Conservation (phyloP, 2,797 vertebrate genomes). For the Chanos chanos region DNA sequence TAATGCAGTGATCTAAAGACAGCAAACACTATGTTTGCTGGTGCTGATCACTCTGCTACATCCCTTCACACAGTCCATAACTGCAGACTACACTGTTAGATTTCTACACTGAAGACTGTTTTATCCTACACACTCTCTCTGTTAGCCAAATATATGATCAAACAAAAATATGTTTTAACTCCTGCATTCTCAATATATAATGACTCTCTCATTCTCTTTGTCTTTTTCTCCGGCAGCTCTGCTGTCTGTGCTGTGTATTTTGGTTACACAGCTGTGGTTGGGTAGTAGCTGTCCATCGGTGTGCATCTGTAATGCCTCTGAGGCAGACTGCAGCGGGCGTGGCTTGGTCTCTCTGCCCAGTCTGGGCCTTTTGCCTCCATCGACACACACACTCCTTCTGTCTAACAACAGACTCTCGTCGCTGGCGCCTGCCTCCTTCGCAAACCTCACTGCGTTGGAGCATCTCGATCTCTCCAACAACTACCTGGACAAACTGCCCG, state of each 20-base stretch:
- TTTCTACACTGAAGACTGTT: too few relatives aligned
- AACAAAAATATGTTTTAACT: too few relatives aligned
- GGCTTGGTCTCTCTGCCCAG: constrained; percentile 83
- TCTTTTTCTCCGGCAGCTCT: constrained; percentile 67
- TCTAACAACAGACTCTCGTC: constrained; percentile 90
- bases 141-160: too few relatives aligned
- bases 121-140: too few relatives aligned
- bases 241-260: constrained; percentile 75
- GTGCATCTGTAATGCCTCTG: constrained; percentile 79
- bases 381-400: constrained; percentile 85
- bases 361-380: constrained; percentile 79
- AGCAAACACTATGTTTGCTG: too few relatives aligned
- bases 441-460: constrained; percentile 88
- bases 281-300: constrained; percentile 81
- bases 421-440: constrained; percentile 80
- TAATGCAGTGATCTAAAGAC: too few relatives aligned
- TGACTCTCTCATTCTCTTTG: not conserved
- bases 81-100: too few relatives aligned
- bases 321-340: constrained; percentile 87
- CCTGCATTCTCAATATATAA: not conserved
- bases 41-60: too few relatives aligned
- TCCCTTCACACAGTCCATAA: too few relatives aligned
- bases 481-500: constrained; percentile 91
- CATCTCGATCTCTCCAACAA: constrained; percentile 96
- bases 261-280: constrained; percentile 65